Base-by-base conservation (phyloP, 2,113 vertebrate species). In the Proterorhinus semilunaris region DNA sequence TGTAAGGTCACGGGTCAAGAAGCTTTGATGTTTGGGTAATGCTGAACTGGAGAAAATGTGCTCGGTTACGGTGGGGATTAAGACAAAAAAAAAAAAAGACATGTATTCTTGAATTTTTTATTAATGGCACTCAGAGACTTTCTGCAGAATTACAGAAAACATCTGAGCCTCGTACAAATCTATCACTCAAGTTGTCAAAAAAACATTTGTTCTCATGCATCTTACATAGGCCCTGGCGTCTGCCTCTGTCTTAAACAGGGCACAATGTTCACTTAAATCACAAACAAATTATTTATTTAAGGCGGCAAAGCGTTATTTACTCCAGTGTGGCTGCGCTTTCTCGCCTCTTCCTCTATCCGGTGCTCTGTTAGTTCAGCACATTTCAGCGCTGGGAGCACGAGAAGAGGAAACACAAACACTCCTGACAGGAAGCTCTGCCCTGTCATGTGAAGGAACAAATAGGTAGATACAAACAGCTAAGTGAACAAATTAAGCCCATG, bases 111-210 rank as follows among this genome's bases (percentile, higher is more conserved):
- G 93, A 95, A 95, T 95, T 75, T 94, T 95, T 94, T 94, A 95
- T 96, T 94, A 95, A 95, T 93, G 87, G 92, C 93, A 93, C 92
- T 95, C 92, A 94, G 90, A 86, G 72, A 86, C 90, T 94, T 90
- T 94, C 89, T 88, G 90, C 83, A 89, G 90, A 91, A 83, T 21
- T 75, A 46, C 13, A 43, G 65, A 92, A 92, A 93, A 93, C 93
- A 94, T 90, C 90, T 90, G 90, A 91, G 85, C 90, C 92, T 93
- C 92, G 92, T 94, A 93, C 87, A 92, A 94, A 93, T 93, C 93
- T 94, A 95, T 96, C 93, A 95, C 93, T 93, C 93, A 94, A 93
- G 85, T 94, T 95, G 94, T 96, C 94, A 93, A 91, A 94, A 95
- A 21, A 36, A 95, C 93, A 93, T 93, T 94, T 95, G 93, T 95